These are phyloP conservation scores for Apus apus DNA, from an alignment of 2,113 vertebrate species.

Conservation along the genomic window DNA sequence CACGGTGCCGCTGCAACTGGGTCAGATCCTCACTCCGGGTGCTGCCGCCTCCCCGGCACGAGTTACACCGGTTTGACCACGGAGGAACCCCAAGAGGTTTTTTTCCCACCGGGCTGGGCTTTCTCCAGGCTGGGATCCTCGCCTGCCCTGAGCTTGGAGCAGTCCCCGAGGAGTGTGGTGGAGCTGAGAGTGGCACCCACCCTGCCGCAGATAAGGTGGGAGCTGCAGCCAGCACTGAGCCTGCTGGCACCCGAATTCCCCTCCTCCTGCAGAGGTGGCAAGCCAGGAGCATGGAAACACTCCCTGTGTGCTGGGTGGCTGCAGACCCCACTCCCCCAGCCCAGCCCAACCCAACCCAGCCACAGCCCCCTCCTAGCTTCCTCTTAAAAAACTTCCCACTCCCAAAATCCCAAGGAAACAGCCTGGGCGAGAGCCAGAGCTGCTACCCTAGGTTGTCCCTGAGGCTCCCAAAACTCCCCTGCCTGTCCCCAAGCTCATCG, in stretches of 20 bases:
- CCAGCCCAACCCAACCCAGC: not conserved
- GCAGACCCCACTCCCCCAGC: not conserved
- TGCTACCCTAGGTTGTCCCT: not conserved
- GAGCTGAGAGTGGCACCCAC: not conserved
- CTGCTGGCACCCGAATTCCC: not conserved
- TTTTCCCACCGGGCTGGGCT: not conserved
- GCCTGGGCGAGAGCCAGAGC: not conserved
- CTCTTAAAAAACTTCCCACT: not conserved
- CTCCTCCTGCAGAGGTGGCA: not conserved
- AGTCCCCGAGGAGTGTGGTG: accelerated
- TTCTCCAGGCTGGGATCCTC: not conserved
- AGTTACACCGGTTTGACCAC: not conserved
- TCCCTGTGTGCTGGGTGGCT: not conserved
- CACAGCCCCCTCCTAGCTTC: not conserved
- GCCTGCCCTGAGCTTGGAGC: not conserved
- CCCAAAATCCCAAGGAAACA: not conserved
- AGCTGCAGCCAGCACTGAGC: not conserved
- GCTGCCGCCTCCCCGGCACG: not conserved
- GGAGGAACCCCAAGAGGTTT: not conserved
- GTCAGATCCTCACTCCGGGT: not conserved
- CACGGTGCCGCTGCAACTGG: not conserved
- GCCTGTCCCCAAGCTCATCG: not conserved
- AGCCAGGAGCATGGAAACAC: accelerated
- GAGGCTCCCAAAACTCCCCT: not conserved
- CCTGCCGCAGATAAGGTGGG: not conserved